Conservation (phyloP, 2,113 vertebrate species). For the Entelurus aequoreus region DNA sequence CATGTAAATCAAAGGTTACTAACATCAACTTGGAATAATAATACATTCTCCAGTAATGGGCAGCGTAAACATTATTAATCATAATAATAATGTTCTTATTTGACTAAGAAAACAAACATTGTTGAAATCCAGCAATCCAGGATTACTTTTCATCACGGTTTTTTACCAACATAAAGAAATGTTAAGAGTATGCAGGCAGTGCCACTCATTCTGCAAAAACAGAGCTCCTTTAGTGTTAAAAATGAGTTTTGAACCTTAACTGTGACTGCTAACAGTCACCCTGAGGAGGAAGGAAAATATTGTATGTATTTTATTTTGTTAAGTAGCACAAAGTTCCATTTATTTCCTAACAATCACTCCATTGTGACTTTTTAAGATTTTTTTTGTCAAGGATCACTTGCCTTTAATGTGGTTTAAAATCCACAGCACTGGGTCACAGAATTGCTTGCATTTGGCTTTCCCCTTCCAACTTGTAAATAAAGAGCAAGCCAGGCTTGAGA, state of each 20-base stretch:
- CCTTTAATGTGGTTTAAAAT: constrained; percentile 11
- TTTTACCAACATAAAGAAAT: not conserved
- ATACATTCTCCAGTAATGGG: not conserved
- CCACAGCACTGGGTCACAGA: constrained; percentile 13
- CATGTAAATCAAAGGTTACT: constrained; percentile 1
- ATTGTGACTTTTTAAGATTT: not conserved
- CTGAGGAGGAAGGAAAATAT: not conserved
- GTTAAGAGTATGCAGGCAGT: not conserved
- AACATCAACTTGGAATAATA: not conserved
- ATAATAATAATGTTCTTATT: not conserved
- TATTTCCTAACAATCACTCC: not conserved
- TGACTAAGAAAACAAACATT: not conserved
- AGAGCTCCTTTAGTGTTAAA: not conserved
- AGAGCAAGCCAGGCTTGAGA: constrained; percentile 27
- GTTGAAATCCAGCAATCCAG: not conserved
- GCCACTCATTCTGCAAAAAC: not conserved
- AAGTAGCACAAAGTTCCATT: not conserved
- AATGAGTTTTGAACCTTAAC: not conserved
- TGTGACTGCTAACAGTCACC: not conserved
- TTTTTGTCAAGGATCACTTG: not conserved
- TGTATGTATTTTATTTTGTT: not conserved
- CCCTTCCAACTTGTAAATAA: constrained; percentile 27
- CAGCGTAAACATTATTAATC: not conserved
- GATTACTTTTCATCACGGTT: not conserved
- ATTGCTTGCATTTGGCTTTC: constrained; percentile 18